These are phyloP conservation scores for Phrynocephalus versicolor DNA, from an alignment of 2,113 vertebrate species.

Conservation along the genomic window DNA sequence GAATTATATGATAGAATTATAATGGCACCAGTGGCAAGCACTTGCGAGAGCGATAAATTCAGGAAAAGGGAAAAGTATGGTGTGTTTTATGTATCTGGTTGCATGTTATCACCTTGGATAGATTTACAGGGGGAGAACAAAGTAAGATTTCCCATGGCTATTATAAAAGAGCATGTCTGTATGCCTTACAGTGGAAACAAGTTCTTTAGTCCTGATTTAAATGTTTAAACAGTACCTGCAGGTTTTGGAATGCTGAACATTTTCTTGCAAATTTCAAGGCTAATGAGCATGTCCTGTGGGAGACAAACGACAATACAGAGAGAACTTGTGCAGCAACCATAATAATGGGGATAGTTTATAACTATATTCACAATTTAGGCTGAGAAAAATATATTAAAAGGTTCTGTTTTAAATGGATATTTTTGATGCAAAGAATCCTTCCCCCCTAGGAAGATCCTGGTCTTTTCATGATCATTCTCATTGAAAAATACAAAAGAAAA, in stretches of 20 bases:
- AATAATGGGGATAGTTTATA: neutral
- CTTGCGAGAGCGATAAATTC: neutral
- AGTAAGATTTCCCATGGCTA: neutral
- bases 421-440: neutral
- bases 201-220: neutral
- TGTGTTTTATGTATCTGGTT: too few species aligned
- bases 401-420: neutral
- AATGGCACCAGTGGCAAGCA: neutral
- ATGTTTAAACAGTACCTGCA: neutral
- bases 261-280: neutral
- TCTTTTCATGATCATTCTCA: too few species aligned
- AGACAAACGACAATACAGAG: neutral
- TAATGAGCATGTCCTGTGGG: neutral
- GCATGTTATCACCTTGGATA: neutral
- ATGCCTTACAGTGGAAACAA: neutral
- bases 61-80: neutral
- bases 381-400: neutral
- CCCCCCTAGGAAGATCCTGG: too few species aligned
- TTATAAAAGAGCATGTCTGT: neutral
- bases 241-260: neutral
- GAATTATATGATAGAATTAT: neutral
- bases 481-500: neutral
- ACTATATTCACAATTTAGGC: neutral
- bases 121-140: neutral
- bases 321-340: neutral